phyloP scores from a whole-genome alignment of 92 coral and sea anemone genomes.

The Phenganax marumi region DNA sequence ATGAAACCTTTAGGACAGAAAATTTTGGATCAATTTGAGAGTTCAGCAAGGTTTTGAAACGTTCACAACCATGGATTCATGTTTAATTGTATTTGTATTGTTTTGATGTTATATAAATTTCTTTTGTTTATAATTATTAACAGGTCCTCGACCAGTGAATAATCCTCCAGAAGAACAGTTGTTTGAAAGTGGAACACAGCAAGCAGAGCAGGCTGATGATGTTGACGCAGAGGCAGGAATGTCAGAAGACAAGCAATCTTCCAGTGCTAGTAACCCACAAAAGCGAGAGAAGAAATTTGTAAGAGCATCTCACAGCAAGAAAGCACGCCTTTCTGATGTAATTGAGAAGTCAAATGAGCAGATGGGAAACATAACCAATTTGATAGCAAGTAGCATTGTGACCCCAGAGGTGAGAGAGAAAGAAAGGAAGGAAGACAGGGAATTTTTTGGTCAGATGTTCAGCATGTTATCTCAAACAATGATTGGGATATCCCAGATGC shows the following conservation, averaged over 20 bases:
- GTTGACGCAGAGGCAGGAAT: constrained; percentile 6
- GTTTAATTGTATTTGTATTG: too few relatives aligned
- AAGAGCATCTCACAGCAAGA: constrained; percentile 24
- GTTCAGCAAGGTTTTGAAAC: too few relatives aligned
- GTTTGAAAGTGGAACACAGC: constrained; percentile 35
- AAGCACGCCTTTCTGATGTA: constrained; percentile 23
- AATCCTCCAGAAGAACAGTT: constrained; percentile 30
- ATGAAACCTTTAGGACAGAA: too few relatives aligned
- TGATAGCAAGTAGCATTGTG: constrained; percentile 20
- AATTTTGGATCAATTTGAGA: too few relatives aligned
- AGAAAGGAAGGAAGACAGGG: constrained; percentile 34
- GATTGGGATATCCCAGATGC: constrained; percentile 38
- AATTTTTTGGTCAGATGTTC: constrained; percentile 33
- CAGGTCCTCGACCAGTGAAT: constrained; percentile 33
- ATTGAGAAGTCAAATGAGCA: constrained; percentile 29
- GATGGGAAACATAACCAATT: constrained; percentile 23
- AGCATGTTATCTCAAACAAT: constrained; percentile 33
- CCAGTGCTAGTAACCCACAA: constrained; percentile 10
- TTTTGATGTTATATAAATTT: too few relatives aligned
- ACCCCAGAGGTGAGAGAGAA: constrained; percentile 23
- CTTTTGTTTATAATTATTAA: constrained; percentile 11
- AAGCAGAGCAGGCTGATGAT: constrained; percentile 2
- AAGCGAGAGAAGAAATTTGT: constrained; percentile 7
- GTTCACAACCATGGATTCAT: too few relatives aligned
- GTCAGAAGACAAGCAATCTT: neutral